phyloP scores from a whole-genome alignment of 2,113 vertebrate genomes.

The Sturnira hondurensis region DNA sequence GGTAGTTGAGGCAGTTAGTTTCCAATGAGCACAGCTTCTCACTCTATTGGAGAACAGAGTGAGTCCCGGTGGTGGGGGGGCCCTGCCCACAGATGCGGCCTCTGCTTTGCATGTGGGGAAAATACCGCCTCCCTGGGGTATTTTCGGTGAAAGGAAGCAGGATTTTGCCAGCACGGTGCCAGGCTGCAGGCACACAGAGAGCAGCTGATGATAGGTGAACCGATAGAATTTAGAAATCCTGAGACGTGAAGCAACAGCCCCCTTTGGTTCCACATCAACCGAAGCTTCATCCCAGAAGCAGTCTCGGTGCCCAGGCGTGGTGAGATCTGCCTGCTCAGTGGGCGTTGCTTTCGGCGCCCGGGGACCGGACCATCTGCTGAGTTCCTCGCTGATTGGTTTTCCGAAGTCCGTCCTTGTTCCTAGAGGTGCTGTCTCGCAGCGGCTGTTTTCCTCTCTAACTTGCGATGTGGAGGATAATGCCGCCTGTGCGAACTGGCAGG shows the following conservation, averaged over 20 bases:
- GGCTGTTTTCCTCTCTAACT: background rate
- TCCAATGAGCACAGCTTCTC: background rate
- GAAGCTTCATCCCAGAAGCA: background rate
- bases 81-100: background rate
- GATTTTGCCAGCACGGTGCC: background rate
- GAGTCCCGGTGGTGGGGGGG: fast-evolving
- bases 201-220: background rate
- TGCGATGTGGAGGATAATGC: background rate
- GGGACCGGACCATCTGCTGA: background rate
- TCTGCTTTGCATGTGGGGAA: background rate
- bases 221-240: background rate
- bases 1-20: background rate
- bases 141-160: background rate
- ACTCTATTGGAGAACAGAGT: background rate
- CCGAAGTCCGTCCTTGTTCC: background rate
- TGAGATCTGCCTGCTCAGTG: fast-evolving
- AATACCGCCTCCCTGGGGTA: background rate
- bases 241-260: background rate
- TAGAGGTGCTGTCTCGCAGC: background rate
- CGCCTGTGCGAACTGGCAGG: background rate
- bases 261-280: background rate
- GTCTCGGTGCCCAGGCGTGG: background rate
- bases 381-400: background rate
- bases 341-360: background rate
- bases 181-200: background rate